Base-by-base conservation (phyloP, 2,113 vertebrate genomes). In the Pangasianodon hypophthalmus region DNA sequence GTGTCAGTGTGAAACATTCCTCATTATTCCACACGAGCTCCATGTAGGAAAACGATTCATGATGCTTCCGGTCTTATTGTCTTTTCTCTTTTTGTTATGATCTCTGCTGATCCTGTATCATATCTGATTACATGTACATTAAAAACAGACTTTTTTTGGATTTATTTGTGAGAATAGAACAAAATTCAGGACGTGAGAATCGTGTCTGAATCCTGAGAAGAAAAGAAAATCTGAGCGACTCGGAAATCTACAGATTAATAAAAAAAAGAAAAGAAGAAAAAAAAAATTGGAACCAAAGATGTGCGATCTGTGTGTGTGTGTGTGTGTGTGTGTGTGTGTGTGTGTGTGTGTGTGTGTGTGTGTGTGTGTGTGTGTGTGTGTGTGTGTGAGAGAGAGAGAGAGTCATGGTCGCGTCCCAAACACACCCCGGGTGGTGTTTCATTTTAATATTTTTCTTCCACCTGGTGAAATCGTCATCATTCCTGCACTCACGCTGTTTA, bases 271-370 rank as follows among this genome's bases (percentile, higher is more conserved):
- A 37, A 69, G 29, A 85, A 90, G 83, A 91, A 92, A 93, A 93
- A 90, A 90, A 91, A 95, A 95, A 90, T 88, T 85, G 79, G 90
- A 95, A 95, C 95, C 95, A 95, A 96, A 96, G 93, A 6, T 37
- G 67, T 69, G n/a, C 86, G 90, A 50, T n/a, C 83, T 29, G 26
- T 67, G 19, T 24, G 91, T 92, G 88, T 93, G 93, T 91, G 92
- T 62, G 6, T 62, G 3, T 16, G 14, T 71, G 67, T 18, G 91
- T 92, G 89, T 92, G 93, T 90, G 92, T 32, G 32, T 37, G 10
- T 16, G 67, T 16, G 67, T 16, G 29, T 69, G 26, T 6, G 91
- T 92, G 88, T 92, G 93, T 91, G 92, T 4, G 29, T 13, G 1
- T 7, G 32, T 18, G 64, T n/a, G 91, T 92, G 88, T 93, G 93